Evolutionary conservation across 2,113 vertebrate genomes (phyloP).

Genomic region (Larimichthys polyactis): DNA sequence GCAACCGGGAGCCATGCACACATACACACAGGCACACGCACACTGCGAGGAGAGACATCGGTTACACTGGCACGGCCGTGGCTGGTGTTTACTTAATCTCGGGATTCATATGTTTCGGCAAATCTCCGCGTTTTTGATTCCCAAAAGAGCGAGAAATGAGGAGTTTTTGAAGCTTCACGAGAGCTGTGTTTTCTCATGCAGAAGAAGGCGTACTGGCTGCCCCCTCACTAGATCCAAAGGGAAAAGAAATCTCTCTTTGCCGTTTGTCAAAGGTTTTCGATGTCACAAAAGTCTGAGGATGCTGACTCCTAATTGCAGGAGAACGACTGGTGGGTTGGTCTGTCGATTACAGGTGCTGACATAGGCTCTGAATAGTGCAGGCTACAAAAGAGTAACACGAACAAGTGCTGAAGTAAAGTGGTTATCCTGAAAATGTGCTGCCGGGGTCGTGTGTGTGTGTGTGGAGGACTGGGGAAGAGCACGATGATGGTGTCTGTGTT

Average conservation of each 20-base stretch:
- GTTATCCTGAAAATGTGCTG: constrained; percentile 1
- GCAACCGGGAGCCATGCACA: constrained; percentile 68
- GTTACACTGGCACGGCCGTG: constrained; percentile 24
- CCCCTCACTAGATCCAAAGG: constrained; percentile 19
- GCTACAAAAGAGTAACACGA: not conserved
- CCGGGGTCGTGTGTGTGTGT: not conserved
- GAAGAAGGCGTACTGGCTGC: not conserved
- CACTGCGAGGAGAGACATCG: constrained; percentile 37
- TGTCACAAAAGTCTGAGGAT: constrained; percentile 39
- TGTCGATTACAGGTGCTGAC: constrained; percentile 14
- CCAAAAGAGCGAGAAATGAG: constrained; percentile 18
- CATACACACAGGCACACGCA: constrained; percentile 25
- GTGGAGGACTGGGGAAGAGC: not conserved
- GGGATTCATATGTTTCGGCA: constrained; percentile 47
- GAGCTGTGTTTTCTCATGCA: constrained; percentile 34
- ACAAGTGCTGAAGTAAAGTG: not conserved
- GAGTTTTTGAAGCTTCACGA: constrained; percentile 34
- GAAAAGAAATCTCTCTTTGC: not conserved
- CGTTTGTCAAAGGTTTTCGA: constrained; percentile 28
- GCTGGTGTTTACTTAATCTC: constrained; percentile 48
- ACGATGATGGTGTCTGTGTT: not conserved
- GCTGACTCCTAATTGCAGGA: constrained; percentile 1
- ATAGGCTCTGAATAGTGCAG: not conserved
- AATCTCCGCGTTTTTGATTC: constrained; percentile 20
- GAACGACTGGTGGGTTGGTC: not conserved